phyloP scores from a whole-genome alignment of 2,113 vertebrate species.

The Strigops habroptila region DNA sequence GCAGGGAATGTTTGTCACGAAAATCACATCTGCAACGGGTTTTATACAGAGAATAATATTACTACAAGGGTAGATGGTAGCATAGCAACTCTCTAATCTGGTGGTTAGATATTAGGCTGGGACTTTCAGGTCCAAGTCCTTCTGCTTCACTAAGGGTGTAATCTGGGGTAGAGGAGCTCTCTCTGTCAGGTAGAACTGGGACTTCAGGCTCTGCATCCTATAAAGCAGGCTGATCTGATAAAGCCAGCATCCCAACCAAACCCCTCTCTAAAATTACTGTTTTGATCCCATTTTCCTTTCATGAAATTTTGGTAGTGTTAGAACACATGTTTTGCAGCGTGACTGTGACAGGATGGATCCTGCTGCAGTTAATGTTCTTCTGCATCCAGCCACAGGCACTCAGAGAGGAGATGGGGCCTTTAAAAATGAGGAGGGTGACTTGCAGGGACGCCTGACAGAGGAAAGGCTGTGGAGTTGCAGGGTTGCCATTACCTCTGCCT shows the following conservation, averaged over 20 bases:
- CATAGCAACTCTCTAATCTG: background rate
- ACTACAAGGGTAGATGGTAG: background rate
- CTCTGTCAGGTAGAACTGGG: background rate
- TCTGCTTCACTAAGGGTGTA: background rate
- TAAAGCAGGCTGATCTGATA: background rate
- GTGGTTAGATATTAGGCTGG: background rate
- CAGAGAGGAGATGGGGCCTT: background rate
- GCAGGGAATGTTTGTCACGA: background rate
- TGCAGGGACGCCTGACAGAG: background rate
- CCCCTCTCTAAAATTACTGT: background rate
- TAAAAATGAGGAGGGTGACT: background rate
- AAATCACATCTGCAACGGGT: background rate
- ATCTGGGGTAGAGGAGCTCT: background rate
- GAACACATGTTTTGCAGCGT: accelerated
- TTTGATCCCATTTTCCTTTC: background rate
- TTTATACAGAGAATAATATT: background rate
- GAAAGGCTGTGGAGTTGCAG: background rate
- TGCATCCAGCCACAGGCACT: background rate
- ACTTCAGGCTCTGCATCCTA: background rate
- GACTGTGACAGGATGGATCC: accelerated
- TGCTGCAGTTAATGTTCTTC: background rate
- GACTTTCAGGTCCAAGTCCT: background rate
- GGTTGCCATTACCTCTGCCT: background rate
- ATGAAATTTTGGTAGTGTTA: background rate
- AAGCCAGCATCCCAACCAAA: background rate